Base-by-base conservation (phyloP, 64 coral and sea anemone species). In the Cladopsammia gracilis region DNA sequence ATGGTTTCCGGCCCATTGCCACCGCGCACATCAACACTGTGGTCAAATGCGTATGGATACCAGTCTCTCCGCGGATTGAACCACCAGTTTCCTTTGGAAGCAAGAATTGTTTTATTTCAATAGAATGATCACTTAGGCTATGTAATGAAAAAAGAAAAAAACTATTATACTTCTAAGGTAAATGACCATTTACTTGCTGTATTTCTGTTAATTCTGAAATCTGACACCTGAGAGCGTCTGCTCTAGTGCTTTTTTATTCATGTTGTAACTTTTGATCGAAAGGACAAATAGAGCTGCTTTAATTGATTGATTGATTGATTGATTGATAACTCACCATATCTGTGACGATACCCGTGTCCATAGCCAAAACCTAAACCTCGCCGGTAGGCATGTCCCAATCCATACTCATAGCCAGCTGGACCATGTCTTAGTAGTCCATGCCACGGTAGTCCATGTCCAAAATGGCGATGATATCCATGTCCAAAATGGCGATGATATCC, bases 21-120 rank as follows among this genome's bases (percentile, higher is more conserved):
- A 16, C 44, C 61, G 3, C 80, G 19, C 58, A 67, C 42, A 84
- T 84, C 58, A 7, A 84, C 42, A 19, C 80, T 84, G 45, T 64
- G 60, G 19, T 84, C 11, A 84, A 67, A 51, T 20, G 61, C n/a
- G 34, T 84, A 84, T 24, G 80, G 80, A 6, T 84, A 67, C 80
- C 60, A 84, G 80, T 16, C 45, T 64, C 45, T 68, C 3, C 49
- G 0, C 20, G 79, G 79, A 20, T 60, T 34, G 18, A 84, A 67
- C 52, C 19, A 0, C 80, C 80, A 51, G 61, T 84, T 50, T 50
- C 80, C 80, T 83, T 18, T 15, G 18, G 45, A 46, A 44, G 26
- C 12, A 15, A 3, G 6, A 47, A 47, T 9, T 13, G 42, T 13
- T 44, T 56, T 12, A 56, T 56, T 56, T 56, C 53, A 56, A 56